Conservation (phyloP, 2,797 vertebrate species). For the Oreochromis mossambicus region DNA sequence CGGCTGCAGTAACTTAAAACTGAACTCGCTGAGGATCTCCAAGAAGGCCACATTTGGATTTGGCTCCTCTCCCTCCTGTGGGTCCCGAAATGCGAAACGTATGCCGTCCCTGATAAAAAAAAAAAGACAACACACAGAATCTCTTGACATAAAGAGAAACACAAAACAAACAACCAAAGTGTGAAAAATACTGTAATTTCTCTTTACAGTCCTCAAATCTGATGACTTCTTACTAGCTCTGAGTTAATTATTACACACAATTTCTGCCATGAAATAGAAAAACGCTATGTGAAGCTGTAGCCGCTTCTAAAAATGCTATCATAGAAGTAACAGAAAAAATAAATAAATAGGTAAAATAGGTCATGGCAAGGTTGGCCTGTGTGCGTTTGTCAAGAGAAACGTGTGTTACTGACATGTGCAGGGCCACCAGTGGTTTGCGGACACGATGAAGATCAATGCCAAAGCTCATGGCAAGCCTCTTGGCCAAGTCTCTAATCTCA, state of each 20-base stretch:
- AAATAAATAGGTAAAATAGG: not conserved
- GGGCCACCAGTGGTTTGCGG: conserved; percentile 75
- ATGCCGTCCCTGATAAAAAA: conserved; percentile 79
- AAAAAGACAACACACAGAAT: not conserved
- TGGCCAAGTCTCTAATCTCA: conserved; percentile 84
- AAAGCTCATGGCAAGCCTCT: conserved; percentile 83
- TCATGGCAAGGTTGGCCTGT: not conserved
- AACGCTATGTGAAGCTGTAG: not conserved
- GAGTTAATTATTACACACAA: not conserved
- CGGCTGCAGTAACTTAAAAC: conserved; percentile 80
- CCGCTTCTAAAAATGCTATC: not conserved
- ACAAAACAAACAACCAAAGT: not conserved
- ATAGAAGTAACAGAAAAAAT: not conserved
- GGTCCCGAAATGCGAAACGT: conserved; percentile 76
- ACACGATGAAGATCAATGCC: conserved; percentile 78
- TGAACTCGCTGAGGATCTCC: conserved; percentile 88
- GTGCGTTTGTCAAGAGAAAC: not conserved
- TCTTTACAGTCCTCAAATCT: not conserved
- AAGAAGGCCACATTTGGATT: conserved; percentile 81
- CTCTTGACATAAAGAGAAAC: not conserved
- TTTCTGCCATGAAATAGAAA: not conserved
- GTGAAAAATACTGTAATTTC: not conserved
- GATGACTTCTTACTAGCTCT: not conserved
- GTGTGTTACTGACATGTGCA: conserved; percentile 81
- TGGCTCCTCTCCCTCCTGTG: conserved; percentile 33